Evolutionary conservation across 2,113 vertebrate genomes (phyloP), one percentile per base, ranked within the genome.

Genomic region (Nestor notabilis): DNA sequence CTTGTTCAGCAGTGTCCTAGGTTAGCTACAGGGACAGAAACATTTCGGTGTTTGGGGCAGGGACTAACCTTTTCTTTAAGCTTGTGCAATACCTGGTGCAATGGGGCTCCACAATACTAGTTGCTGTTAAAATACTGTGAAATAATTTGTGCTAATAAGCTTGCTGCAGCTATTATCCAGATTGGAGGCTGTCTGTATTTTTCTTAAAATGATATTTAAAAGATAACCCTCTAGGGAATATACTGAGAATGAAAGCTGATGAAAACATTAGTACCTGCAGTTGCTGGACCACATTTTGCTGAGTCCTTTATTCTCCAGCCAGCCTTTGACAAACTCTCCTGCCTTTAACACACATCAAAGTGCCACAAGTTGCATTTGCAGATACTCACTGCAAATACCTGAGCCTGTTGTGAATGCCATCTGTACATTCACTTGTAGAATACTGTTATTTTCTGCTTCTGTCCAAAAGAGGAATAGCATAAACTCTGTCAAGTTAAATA

Each of bases 361-460:
- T n/a, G 87, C 6, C 56, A 79, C 35, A 37, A 56, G 47, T 28
- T 82, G 47, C 91, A 69, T 41, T 89, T 91, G 56, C 60, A 87
- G 65, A 72, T 46, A 44, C 19, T 15, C 47, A 55, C 28, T 68
- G 49, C 77, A 87, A 92, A 79, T 58, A 91, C 41, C 33, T 4
- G 1, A 82, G 61, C n/a, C 61, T 92, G 88, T 89, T 82, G 27
- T 66, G 52, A 74, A 60, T 56, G 58, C 66, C 69, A 37, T 56
- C 44, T 89, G 17, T 68, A 63, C 52, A 31, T 61, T 90, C 29
- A 39, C 29, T 83, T 16, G 3, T 64, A 65, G 35, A 58, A 84
- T 71, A 61, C 31, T 93, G 39, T 68, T 71, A 75, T 24, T 92
- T 96, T 95, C 77, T 94, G 53, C 69, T 91, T 90, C 76, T 90